Evolutionary conservation across 2,113 vertebrate genomes (phyloP).

Genomic region (Daphoenositta chrysoptera): DNA sequence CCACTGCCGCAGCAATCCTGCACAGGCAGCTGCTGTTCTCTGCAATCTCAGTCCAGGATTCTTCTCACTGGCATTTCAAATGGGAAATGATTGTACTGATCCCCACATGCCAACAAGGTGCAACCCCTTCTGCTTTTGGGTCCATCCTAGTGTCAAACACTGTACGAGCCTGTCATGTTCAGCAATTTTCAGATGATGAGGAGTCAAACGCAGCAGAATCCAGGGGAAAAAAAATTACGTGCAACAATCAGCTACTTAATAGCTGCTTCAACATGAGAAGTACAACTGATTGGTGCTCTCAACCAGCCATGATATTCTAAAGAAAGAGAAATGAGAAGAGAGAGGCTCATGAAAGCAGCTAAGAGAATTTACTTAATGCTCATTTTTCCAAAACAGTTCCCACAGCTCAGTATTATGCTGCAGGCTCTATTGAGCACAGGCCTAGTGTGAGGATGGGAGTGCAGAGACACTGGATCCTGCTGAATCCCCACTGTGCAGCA

Average conservation of each 20-base stretch:
- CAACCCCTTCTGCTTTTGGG: not conserved
- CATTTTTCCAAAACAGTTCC: not conserved
- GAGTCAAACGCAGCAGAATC: not conserved
- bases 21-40: not conserved
- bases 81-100: not conserved
- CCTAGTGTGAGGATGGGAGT: not conserved
- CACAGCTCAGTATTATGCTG: not conserved
- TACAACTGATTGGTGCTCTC: conserved; percentile 51
- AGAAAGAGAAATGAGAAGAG: conserved; percentile 37
- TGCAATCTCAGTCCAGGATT: not conserved
- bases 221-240: conserved; percentile 12
- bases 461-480: not conserved
- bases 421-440: not conserved
- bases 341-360: conserved; percentile 22
- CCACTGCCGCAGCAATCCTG: not conserved
- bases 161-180: not conserved
- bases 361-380: conserved; percentile 33
- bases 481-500: not conserved
- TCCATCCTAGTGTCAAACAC: not conserved
- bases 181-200: not conserved
- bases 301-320: conserved; percentile 43
- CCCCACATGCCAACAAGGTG: not conserved
- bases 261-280: conserved; percentile 52
- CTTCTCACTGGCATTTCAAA: not conserved
- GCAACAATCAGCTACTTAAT: conserved; percentile 54